phyloP scores from a whole-genome alignment of 2,113 vertebrate genomes.

The Thamnophis sirtalis region DNA sequence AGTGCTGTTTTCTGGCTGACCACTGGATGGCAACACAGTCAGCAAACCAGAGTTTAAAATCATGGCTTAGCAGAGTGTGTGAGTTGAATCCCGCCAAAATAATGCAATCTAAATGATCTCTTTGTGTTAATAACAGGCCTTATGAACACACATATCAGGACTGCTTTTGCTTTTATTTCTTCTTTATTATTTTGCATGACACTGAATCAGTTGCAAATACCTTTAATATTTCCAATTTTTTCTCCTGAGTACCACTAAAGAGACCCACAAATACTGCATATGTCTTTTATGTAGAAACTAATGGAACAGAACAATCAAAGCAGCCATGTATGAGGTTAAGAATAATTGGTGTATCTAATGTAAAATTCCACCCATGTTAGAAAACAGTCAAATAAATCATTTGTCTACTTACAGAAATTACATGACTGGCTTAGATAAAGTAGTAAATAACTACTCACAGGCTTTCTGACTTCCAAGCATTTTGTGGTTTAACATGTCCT shows the following conservation, averaged over 20 bases:
- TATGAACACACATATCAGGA: neutral
- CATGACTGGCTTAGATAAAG: neutral
- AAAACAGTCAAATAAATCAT: neutral
- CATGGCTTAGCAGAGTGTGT: neutral
- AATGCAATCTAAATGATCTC: neutral
- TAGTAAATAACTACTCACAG: neutral
- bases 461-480: neutral
- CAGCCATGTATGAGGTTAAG: neutral
- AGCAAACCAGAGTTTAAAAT: neutral
- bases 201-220: neutral
- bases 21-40: neutral
- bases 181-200: neutral
- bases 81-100: neutral
- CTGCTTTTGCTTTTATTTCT: neutral
- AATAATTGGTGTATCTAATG: neutral
- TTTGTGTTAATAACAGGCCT: neutral
- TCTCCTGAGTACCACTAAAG: neutral
- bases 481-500: neutral
- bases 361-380: neutral
- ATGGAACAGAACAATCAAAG: neutral
- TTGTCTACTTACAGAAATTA: neutral
- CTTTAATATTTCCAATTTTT: neutral
- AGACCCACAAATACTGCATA: neutral
- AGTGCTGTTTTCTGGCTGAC: neutral
- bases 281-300: neutral